These are phyloP conservation scores for Sussaba pulchella DNA, from an alignment of 2,888 invertebrate species.

Conservation along the genomic window DNA sequence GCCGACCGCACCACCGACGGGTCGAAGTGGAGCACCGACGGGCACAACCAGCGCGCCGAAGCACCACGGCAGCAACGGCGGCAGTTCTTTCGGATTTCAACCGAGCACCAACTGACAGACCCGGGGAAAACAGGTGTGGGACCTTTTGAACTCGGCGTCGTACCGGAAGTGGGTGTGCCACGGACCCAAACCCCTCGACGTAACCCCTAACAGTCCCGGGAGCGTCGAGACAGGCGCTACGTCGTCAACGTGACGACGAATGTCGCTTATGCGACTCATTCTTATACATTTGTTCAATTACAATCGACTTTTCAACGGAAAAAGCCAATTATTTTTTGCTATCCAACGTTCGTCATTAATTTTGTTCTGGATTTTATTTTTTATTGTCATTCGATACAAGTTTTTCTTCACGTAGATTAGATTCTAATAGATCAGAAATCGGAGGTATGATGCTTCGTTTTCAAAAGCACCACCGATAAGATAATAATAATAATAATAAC, in stretches of 20 bases:
- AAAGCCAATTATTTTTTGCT: no score
- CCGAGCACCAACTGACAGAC: conserved; percentile 70
- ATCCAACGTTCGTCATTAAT: no score
- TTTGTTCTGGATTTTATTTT: no score
- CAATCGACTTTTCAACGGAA: no score
- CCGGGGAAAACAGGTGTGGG: conserved; percentile 74
- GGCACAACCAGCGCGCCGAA: conserved; percentile 40
- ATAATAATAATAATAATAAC: no score
- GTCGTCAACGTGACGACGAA: conserved; percentile 40
- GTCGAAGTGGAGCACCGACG: conserved; percentile 33
- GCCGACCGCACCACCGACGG: conserved; percentile 52
- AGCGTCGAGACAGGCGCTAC: conserved; percentile 43
- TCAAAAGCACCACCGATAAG: no score
- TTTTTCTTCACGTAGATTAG: no score
- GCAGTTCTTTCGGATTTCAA: no score
- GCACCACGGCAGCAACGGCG: conserved; percentile 35
- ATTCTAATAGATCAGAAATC: no score
- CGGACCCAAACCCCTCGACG: conserved; percentile 71
- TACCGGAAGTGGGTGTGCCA: conserved; percentile 69
- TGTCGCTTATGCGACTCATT: conserved; percentile 15
- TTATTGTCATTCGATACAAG: no score
- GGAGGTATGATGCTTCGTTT: no score
- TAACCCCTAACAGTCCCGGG: conserved; percentile 55
- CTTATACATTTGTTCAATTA: no score
- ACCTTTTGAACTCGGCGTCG: conserved; percentile 76